Conservation (phyloP, 2,113 vertebrate genomes). For the Engystomops pustulosus region DNA sequence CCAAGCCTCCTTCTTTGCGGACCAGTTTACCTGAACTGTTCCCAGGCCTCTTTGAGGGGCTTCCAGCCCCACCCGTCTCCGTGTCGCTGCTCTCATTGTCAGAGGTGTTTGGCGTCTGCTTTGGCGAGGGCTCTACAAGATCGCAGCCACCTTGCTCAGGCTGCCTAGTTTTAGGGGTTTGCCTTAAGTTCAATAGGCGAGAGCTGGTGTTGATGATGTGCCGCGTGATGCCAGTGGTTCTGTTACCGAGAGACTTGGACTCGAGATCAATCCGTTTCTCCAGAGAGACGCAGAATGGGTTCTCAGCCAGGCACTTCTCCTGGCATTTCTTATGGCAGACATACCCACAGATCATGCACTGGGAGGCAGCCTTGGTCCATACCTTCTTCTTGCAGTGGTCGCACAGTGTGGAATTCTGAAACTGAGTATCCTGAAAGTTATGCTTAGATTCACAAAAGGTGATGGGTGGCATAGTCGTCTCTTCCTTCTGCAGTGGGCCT, state of each 20-base stretch:
- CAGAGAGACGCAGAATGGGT: constrained; percentile 81
- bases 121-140: constrained; percentile 87
- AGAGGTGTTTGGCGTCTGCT: constrained; percentile 93
- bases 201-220: constrained; percentile 97
- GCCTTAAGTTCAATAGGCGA: constrained; percentile 90
- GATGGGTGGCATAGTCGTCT: constrained; percentile 72
- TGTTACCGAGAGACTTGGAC: constrained; percentile 84
- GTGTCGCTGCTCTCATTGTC: constrained; percentile 98
- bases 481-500: constrained; percentile 77
- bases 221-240: constrained; percentile 88
- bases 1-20: constrained; percentile 90
- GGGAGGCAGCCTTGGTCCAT: constrained; percentile 97
- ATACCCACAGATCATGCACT: constrained; percentile 92
- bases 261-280: constrained; percentile 84
- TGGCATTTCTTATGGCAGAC: constrained; percentile 99
- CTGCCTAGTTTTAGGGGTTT: constrained; percentile 84
- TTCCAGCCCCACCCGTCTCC: constrained; percentile 85
- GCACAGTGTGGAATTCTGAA: constrained; percentile 97
- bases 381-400: constrained; percentile 99
- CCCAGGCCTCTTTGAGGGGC: constrained; percentile 83
- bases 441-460: constrained; percentile 84
- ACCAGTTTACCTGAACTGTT: constrained; percentile 78
- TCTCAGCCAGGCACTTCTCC: constrained; percentile 93
- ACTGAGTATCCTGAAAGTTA: constrained; percentile 98
- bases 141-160: constrained; percentile 82